A percentile compares a stretch with the other conserved stretches of the same genome.
These are phyloP conservation scores for Brachionus rotundiformis DNA, from an alignment of 1,140 invertebrate species.

Conservation along the genomic window DNA sequence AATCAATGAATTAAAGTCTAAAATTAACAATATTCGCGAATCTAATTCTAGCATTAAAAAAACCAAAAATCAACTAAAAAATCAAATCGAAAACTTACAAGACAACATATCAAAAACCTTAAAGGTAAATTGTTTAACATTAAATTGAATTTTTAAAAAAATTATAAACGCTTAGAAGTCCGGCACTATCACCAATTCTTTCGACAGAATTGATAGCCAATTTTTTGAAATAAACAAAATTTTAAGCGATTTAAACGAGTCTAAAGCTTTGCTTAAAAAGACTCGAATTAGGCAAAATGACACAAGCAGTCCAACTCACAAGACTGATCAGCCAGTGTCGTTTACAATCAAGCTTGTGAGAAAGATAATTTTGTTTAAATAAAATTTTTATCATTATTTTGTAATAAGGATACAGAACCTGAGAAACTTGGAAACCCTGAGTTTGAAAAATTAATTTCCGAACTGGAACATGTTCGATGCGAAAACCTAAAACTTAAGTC, in stretches of 20 bases:
- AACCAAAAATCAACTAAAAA: neutral
- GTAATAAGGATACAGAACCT: neutral
- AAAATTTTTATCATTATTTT: slow-evolving; percentile 25
- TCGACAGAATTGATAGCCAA: slow-evolving; percentile 25
- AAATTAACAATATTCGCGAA: slow-evolving; percentile 9
- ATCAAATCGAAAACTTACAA: slow-evolving; percentile 14
- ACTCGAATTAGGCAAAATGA: neutral
- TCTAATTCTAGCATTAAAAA: slow-evolving; percentile 6
- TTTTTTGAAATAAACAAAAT: slow-evolving; percentile 49
- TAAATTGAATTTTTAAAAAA: too few relatives aligned
- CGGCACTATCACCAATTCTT: slow-evolving; percentile 11
- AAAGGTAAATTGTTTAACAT: neutral
- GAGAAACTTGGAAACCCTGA: neutral
- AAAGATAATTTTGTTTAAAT: neutral
- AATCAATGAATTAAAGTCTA: neutral
- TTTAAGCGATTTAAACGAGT: slow-evolving; percentile 34
- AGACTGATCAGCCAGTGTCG: neutral
- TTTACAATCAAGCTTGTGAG: neutral
- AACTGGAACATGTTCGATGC: neutral
- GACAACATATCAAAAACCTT: slow-evolving; percentile 4
- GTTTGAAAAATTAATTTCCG: neutral
- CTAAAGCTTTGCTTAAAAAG: slow-evolving; percentile 20
- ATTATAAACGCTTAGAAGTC: neutral
- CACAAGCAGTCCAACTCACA: neutral
- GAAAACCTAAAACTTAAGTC: slow-evolving; percentile 12